phyloP scores from a whole-genome alignment of 2,888 invertebrate species.

The Hyposoter dolosus region DNA sequence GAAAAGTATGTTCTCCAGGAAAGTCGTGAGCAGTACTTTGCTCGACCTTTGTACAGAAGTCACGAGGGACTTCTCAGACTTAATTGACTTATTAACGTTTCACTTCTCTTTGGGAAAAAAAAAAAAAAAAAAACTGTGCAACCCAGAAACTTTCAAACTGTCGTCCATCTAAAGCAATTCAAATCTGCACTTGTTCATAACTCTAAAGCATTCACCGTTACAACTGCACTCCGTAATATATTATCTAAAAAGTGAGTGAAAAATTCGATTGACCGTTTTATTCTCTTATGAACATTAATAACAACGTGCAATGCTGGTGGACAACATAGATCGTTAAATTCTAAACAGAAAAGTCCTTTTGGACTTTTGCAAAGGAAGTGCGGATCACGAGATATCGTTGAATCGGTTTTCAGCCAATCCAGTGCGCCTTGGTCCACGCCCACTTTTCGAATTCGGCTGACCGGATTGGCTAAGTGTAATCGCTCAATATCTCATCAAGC shows the following conservation, averaged over 20 bases:
- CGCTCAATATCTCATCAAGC: not conserved
- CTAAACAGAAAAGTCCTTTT: not conserved
- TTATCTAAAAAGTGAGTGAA: not conserved
- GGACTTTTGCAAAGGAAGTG: not conserved
- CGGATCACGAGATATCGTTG: not conserved
- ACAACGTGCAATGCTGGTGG: not conserved
- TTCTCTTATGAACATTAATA: not conserved
- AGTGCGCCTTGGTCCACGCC: not conserved
- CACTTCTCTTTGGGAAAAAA: not conserved
- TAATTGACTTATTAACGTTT: slow-evolving; percentile 1
- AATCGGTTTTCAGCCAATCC: not conserved
- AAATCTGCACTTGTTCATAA: not conserved
- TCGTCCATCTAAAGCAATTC: not conserved
- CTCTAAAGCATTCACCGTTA: not conserved
- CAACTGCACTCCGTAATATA: too few species aligned
- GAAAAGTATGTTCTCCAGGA: not conserved
- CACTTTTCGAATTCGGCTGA: not conserved
- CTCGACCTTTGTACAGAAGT: not conserved
- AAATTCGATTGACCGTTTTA: not conserved
- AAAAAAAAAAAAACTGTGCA: not conserved
- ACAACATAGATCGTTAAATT: not conserved
- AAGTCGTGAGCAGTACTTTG: not conserved
- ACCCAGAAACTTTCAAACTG: not conserved
- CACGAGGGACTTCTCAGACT: not conserved
- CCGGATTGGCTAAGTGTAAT: not conserved